A percentile compares a stretch with the other conserved stretches of the same genome.
Evolutionary conservation across 2,113 vertebrate genomes (phyloP).

Genomic region (Ariopsis seemanni): DNA sequence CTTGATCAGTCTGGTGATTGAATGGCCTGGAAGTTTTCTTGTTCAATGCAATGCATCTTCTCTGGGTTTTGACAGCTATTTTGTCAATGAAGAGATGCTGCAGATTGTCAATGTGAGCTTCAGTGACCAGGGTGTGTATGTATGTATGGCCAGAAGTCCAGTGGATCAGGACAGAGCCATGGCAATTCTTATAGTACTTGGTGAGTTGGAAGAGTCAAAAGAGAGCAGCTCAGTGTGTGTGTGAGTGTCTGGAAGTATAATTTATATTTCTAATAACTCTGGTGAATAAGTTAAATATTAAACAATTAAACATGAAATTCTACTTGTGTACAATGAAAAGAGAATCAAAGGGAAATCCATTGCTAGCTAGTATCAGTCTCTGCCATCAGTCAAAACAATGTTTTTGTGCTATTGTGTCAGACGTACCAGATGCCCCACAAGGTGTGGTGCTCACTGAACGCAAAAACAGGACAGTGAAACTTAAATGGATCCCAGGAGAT

Average conservation of each 20-base stretch:
- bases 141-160: constrained; percentile 79
- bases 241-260: not conserved
- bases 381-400: constrained; percentile 26
- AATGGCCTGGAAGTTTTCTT: not conserved
- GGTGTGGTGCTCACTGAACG: constrained; percentile 81
- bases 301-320: not conserved
- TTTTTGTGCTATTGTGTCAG: constrained; percentile 68
- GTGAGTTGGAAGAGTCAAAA: constrained; percentile 70
- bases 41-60: constrained; percentile 45
- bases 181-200: constrained; percentile 78
- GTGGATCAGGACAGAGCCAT: constrained; percentile 73
- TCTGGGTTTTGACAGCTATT: constrained; percentile 63
- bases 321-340: not conserved
- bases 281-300: not conserved
- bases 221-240: not conserved
- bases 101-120: constrained; percentile 81
- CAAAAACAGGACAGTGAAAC: constrained; percentile 80
- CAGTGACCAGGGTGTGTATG: constrained; percentile 83
- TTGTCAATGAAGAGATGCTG: constrained; percentile 78
- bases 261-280: not conserved
- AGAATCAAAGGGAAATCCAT: not conserved
- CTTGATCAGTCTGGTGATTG: not conserved
- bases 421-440: constrained; percentile 84
- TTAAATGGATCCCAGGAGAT: constrained; percentile 85
- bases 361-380: not conserved